These are phyloP conservation scores for Eutolmus rufibarbis DNA, from an alignment of 2,888 invertebrate species.

Conservation along the genomic window DNA sequence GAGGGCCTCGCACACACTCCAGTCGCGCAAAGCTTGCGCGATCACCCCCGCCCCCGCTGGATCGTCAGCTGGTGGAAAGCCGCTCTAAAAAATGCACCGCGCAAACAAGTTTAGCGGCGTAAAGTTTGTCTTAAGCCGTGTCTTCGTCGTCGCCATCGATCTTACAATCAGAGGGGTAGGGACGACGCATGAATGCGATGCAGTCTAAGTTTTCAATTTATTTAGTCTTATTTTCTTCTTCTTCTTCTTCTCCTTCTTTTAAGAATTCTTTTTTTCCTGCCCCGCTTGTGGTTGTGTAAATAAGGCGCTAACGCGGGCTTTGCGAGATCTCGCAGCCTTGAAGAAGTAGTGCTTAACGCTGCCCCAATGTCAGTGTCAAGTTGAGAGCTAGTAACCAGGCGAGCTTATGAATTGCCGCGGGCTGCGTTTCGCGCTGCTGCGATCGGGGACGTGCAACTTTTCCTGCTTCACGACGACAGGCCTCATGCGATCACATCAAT, in stretches of 20 bases:
- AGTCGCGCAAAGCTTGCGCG: background rate
- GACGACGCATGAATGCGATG: background rate
- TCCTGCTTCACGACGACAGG: background rate
- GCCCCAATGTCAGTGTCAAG: slow-evolving; percentile 33
- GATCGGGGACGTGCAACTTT: background rate
- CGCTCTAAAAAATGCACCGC: background rate
- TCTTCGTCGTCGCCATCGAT: background rate
- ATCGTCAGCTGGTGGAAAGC: background rate
- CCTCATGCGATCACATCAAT: background rate
- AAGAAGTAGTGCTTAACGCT: background rate
- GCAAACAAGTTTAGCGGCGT: background rate
- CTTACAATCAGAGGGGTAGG: background rate
- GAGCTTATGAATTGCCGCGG: background rate
- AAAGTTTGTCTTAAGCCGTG: background rate
- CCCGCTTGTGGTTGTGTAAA: background rate
- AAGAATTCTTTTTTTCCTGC: background rate
- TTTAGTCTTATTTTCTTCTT: background rate
- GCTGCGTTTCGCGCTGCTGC: background rate
- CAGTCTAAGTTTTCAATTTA: background rate
- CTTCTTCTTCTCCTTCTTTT: background rate
- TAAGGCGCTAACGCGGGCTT: background rate
- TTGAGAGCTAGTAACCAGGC: slow-evolving; percentile 20
- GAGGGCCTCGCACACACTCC: background rate
- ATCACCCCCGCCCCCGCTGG: background rate
- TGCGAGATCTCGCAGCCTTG: background rate